Percentiles rank a stretch among this genome's conserved stretches.
Evolutionary conservation across 2,888 invertebrate genomes (phyloP).

Genomic region (Caenorhabditis sp.): DNA sequence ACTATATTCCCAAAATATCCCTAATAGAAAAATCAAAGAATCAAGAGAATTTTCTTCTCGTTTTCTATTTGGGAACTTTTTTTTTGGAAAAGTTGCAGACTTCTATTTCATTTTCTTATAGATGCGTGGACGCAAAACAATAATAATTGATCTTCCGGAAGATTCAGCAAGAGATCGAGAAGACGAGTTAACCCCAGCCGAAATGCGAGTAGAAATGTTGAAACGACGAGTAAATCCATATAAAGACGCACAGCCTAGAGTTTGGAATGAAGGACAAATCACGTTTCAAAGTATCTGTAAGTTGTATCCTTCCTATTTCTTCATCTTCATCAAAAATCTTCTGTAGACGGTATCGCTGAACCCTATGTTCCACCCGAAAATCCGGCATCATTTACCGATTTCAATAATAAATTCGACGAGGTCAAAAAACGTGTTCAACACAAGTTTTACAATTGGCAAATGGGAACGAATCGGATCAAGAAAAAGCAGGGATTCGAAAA

Average conservation of each 20-base stretch:
- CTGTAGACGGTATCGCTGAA: constrained; percentile 66
- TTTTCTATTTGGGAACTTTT: too few relatives aligned
- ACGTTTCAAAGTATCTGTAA: constrained; percentile 64
- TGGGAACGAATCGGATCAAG: constrained; percentile 59
- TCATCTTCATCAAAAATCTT: constrained; percentile 14
- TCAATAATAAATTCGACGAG: constrained; percentile 37
- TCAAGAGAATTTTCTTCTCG: too few relatives aligned
- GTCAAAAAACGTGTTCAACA: constrained; percentile 48
- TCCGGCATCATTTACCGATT: constrained; percentile 25
- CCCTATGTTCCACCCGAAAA: constrained; percentile 60
- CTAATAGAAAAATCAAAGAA: too few relatives aligned
- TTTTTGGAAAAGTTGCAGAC: too few relatives aligned
- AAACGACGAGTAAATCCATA: constrained; percentile 63
- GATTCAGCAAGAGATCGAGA: constrained; percentile 51
- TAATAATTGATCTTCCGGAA: constrained; percentile 64
- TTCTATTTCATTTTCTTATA: too few relatives aligned
- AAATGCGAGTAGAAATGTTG: constrained; percentile 60
- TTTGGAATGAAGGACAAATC: constrained; percentile 65
- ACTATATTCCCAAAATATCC: too few relatives aligned
- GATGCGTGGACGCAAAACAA: constrained; percentile 65
- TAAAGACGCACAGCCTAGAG: constrained; percentile 60
- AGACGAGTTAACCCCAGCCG: constrained; percentile 51
- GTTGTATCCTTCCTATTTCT: constrained; percentile 9
- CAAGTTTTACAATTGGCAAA: constrained; percentile 56
- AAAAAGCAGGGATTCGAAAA: constrained; percentile 68